Evolutionary conservation across 2,888 invertebrate species (phyloP), one percentile per base, ranked within the genome.

Genomic region (Operophtera brumata): DNA sequence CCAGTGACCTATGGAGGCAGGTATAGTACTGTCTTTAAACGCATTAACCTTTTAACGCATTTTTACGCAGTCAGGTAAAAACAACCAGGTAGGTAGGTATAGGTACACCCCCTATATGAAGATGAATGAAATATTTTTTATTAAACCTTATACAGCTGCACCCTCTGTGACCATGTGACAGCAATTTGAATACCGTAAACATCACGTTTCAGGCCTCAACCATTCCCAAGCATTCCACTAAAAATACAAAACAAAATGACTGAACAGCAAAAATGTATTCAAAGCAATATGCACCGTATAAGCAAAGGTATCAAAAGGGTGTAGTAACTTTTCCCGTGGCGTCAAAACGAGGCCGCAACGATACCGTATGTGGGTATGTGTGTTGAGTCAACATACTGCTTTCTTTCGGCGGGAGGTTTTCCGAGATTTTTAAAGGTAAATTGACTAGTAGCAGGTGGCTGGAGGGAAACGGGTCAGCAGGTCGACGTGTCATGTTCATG

Each of bases 391-490:
- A 88, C 90, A 88, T 69, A 75, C 78, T 73, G 80, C 78, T 87
- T 89, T 86, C 85, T 87, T 86, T 84, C 70, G 75, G 67, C 70
- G 75, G 67, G 78, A 76, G 79, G 82, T 80, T 86, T 83, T 76
- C 78, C 64, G 75, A 83, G 80, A 77, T 80, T 88, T 88, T 87
- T 82, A 81, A 80, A 84, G 79, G 82, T 81, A 86, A 88, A 89
- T 89, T 88, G 85, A 88, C 87, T 84, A 78, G 88, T 85, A 74
- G 79, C 84, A 80, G 79, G 75, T 82, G 82, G 80, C 75, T 80
- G 78, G 75, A 77, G 80, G 81, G 83, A 89, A 89, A 76, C 84
- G 79, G 90, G 89, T 88, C 89, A 89, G 83, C 84, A 73, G 85
- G 86, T 82, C 75, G 71, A 72, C 79, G 77, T 86, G 85, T 88